phyloP scores from a whole-genome alignment of 2,888 invertebrate genomes.

The Xestia rhomboidea region DNA sequence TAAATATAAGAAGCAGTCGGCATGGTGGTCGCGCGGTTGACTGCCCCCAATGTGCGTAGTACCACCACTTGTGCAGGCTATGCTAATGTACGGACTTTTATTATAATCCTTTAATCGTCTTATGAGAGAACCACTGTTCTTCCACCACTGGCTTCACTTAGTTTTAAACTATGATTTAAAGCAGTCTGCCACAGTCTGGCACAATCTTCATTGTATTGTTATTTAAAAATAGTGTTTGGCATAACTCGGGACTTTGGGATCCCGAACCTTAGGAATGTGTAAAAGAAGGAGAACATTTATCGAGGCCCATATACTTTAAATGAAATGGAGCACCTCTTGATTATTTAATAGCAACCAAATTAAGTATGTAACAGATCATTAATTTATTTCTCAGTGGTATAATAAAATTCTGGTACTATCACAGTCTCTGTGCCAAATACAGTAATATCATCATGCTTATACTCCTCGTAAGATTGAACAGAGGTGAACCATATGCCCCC shows the following conservation, averaged over 20 bases:
- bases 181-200: background rate
- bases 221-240: background rate
- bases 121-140: background rate
- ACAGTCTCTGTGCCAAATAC: background rate
- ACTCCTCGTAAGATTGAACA: background rate
- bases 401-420: background rate
- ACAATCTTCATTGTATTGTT: background rate
- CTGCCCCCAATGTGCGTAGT: background rate
- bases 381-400: too few species aligned
- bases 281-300: background rate
- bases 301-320: background rate
- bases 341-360: background rate
- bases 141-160: too few species aligned
- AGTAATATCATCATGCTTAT: background rate
- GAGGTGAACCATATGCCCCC: background rate
- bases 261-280: background rate
- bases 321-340: background rate
- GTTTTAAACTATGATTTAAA: background rate
- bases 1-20: background rate
- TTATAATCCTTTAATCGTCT: slow-evolving; percentile 6
- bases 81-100: background rate
- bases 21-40: background rate
- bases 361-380: background rate
- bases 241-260: background rate
- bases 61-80: background rate